These are phyloP conservation scores for Micrastur ruficollis DNA, from an alignment of 2,797 vertebrate genomes.

Conservation along the genomic window DNA sequence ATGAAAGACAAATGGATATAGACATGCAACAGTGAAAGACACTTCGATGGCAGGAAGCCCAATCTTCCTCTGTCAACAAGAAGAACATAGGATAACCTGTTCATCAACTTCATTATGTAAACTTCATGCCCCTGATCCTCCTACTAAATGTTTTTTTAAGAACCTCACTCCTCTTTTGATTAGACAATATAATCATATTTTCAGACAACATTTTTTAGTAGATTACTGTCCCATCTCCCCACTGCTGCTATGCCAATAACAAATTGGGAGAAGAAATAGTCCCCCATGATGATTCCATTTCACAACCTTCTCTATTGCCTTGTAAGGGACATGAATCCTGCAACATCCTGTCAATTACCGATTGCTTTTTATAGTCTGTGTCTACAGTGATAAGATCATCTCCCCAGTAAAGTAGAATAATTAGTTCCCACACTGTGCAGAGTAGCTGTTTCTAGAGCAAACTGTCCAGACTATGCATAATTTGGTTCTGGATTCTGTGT, in stretches of 20 bases:
- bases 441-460: background rate
- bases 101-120: background rate
- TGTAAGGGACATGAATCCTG: background rate
- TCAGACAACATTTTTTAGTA: background rate
- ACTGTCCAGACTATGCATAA: background rate
- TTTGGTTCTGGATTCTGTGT: background rate
- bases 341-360: background rate
- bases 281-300: background rate
- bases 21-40: background rate
- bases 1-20: background rate
- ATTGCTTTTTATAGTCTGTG: background rate
- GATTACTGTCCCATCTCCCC: background rate
- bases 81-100: background rate
- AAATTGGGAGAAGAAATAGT: background rate
- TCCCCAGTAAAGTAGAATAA: background rate
- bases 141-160: background rate
- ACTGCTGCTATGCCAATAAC: background rate
- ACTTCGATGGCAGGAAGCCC: background rate
- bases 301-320: background rate
- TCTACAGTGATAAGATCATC: background rate
- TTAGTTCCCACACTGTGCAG: background rate
- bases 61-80: background rate
- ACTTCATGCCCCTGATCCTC: background rate
- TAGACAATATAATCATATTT: background rate
- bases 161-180: background rate